Evolutionary conservation across 2,888 invertebrate species (phyloP).

Genomic region (Zootermopsis nevadensis): DNA sequence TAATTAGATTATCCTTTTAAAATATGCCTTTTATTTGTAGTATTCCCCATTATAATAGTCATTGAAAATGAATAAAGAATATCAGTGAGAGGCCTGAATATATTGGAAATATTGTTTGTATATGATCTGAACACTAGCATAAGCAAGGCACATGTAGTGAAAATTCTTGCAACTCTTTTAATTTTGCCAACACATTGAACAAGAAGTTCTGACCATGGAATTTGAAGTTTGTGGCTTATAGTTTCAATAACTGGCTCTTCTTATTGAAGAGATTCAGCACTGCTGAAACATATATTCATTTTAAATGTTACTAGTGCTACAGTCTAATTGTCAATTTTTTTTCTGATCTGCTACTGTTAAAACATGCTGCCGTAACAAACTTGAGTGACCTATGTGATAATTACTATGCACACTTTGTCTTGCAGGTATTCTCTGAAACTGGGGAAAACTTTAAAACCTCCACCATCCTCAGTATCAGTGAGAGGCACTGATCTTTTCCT

Average conservation of each 20-base stretch:
- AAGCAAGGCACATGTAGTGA: no score
- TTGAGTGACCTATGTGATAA: no score
- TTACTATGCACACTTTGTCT: slow-evolving; percentile 14
- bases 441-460: slow-evolving; percentile 21
- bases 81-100: no score
- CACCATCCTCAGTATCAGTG: slow-evolving; percentile 26
- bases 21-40: no score
- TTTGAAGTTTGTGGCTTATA: background rate
- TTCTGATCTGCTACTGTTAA: background rate
- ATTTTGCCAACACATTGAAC: background rate
- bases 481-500: background rate
- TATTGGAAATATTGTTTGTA: no score
- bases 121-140: no score
- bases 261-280: background rate
- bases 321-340: background rate
- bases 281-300: background rate
- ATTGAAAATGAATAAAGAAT: no score
- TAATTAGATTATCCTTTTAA: no score
- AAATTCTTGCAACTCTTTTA: background rate
- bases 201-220: background rate
- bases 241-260: background rate
- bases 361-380: no score
- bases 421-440: slow-evolving; percentile 35
- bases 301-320: background rate
- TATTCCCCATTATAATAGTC: no score